Evolutionary conservation across 2,113 vertebrate species (phyloP), one percentile per base, ranked within the genome.

Genomic region (Clupea harengus): DNA sequence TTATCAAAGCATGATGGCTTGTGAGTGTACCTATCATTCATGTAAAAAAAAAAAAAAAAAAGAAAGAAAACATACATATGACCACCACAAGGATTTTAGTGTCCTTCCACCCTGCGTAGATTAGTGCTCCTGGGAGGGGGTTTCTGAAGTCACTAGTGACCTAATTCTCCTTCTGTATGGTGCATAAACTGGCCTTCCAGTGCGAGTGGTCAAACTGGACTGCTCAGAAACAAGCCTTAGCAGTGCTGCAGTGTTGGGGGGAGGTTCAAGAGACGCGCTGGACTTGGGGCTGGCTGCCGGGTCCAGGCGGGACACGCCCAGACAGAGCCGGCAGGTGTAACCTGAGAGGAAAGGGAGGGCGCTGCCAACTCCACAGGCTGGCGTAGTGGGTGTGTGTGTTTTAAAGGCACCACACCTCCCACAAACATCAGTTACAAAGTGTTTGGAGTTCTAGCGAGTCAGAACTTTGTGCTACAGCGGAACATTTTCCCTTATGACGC

Each of bases 1-100:
- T 78, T 95, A 96, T 94, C 94, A 96, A 96, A 95, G 95, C 95
- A 94, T 95, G 93, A 96, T 93, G 96, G 95, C 94, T 96, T 96
- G 92, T 92, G 92, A 90, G 92, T 93, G 92, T 94, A 93, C 92
- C 91, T 92, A 92, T 87, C 45, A 54, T 89, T 67, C 64, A 85
- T 88, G 85, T 81, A 75, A 49, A 25, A 46, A 39, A 18, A 46
- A 20, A 15, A 45, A 44, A 81, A 85, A 75, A 44, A 49, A 39
- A 45, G 85, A 88, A 89, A 84, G 50, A 50, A 85, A 85, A 85
- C 89, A 83, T 67, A 50, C 47, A 83, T 52, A 45, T 90, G 88
- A 87, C 50, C 88, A 82, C 86, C 85, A 88, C 64, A 81, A 89
- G 89, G 89, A 91, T 90, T 88, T 89, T 87, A 86, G 86, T 92